Evolutionary conservation across 2,888 invertebrate species (phyloP).

Genomic region (Fissipunctia ypsillon): DNA sequence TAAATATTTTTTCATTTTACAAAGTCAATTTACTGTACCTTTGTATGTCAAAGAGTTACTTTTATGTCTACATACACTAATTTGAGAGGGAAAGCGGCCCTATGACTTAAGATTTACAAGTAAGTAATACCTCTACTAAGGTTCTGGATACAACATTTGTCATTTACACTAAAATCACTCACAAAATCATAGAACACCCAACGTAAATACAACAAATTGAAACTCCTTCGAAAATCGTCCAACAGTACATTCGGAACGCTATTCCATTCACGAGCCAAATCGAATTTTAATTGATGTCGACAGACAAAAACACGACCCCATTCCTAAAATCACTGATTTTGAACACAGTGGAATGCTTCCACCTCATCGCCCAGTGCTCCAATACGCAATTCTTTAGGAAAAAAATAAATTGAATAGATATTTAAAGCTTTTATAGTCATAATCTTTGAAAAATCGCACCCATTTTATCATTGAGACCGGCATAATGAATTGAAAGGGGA

Average conservation of each 20-base stretch:
- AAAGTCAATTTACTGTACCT: neutral
- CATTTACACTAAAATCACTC: neutral
- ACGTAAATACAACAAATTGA: slow-evolving; percentile 33
- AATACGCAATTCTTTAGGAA: slow-evolving; percentile 40
- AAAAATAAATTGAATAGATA: slow-evolving; percentile 62
- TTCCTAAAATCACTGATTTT: slow-evolving; percentile 59
- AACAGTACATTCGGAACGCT: slow-evolving; percentile 21
- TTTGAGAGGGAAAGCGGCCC: neutral
- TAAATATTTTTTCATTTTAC: neutral
- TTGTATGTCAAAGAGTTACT: neutral
- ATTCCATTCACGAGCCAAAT: slow-evolving; percentile 53
- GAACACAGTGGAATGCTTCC: slow-evolving; percentile 50
- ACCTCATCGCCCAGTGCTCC: slow-evolving; percentile 52
- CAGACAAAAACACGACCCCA: slow-evolving; percentile 57
- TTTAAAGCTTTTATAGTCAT: slow-evolving; percentile 70
- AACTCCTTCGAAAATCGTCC: slow-evolving; percentile 32
- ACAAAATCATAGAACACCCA: slow-evolving; percentile 8
- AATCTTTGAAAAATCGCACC: slow-evolving; percentile 78
- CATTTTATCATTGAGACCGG: slow-evolving; percentile 72
- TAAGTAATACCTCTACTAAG: neutral
- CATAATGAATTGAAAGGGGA: slow-evolving; percentile 79
- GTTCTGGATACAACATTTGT: neutral
- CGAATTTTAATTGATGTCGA: slow-evolving; percentile 64
- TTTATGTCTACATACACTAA: neutral
- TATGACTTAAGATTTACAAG: neutral